Evolutionary conservation across 2,888 invertebrate species (phyloP).

Genomic region (Limnephilus rhombicus): DNA sequence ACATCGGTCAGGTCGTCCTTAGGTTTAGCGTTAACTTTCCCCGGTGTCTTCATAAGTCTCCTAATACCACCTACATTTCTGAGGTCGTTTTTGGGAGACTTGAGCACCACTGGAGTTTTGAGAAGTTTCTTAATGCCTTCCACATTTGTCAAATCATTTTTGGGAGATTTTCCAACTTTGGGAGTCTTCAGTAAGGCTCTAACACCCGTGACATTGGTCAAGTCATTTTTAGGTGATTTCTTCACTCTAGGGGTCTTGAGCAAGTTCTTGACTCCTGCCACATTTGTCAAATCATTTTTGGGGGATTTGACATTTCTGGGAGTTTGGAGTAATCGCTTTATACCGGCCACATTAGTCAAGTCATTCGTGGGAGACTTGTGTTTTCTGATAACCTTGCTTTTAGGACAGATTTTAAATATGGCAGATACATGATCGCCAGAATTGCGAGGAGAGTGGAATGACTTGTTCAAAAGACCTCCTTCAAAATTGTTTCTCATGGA

Average conservation of each 20-base stretch:
- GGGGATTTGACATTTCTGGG: conserved; percentile 69
- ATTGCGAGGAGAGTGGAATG: neutral
- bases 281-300: conserved; percentile 71
- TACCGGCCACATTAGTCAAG: conserved; percentile 72
- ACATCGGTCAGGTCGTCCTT: conserved; percentile 72
- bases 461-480: neutral
- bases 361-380: conserved; percentile 70
- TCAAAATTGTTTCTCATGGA: conserved; percentile 5
- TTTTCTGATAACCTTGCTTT: conserved; percentile 12
- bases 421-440: neutral
- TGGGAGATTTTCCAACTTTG: conserved; percentile 67
- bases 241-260: conserved; percentile 68
- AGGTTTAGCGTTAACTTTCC: conserved; percentile 68
- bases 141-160: conserved; percentile 73
- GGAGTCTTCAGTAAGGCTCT: conserved; percentile 69
- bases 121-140: conserved; percentile 73
- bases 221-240: conserved; percentile 71
- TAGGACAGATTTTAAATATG: conserved; percentile 27
- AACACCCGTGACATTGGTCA: conserved; percentile 70
- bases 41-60: conserved; percentile 67
- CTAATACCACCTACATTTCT: conserved; percentile 72
- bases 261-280: conserved; percentile 71
- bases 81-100: conserved; percentile 71
- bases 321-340: conserved; percentile 71
- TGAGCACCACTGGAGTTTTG: conserved; percentile 67